Evolutionary conservation across 2,113 vertebrate genomes (phyloP), one percentile per base, ranked within the genome.

Genomic region (Numenius arquata): DNA sequence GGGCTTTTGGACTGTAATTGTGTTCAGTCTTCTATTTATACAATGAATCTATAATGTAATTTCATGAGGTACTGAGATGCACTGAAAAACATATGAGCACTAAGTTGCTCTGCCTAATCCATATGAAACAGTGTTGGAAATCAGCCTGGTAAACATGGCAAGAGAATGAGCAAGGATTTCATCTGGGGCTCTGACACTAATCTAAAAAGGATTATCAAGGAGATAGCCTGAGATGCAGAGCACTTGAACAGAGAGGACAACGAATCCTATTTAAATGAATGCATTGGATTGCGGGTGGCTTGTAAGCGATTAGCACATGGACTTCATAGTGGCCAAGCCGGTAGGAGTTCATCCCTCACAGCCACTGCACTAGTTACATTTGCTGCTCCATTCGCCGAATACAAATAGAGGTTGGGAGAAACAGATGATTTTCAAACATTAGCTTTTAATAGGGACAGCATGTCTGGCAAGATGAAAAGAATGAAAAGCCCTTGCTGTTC

Each of bases 21-120:
- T 92, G 95, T 97, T 91, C 97, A 73, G 97, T 88, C 88, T 96
- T 95, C 97, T 98, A 97, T 97, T 98, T 98, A 97, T 98, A 98
- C 96, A 97, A 96, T 98, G 98, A 98, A 98, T 98, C 97, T 98
- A 96, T 98, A 98, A 98, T 98, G 97, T 97, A 98, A 98, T 98
- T 98, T 98, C 95, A 95, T 92, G 70, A 98, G 97, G 96, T 97
- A 97, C 97, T 95, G 97, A 97, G 96, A 98, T 96, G 97, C 97
- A 96, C 97, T 71, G 76, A 94, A 97, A 96, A 97, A 95, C 97
- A 89, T 85, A 96, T 74, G 83, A 97, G 95, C 82, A 89, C 89
- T 86, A 90, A 30, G 89, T 93, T 93, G 96, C 87, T 96, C 90
- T 55, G 93, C 96, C 96, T 98, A 97, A 98, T 98, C 97, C 98